Percentiles rank a stretch among this genome's conserved stretches.
phyloP scores from a whole-genome alignment of 2,888 invertebrate species.

The Trichopria drosophilae region DNA sequence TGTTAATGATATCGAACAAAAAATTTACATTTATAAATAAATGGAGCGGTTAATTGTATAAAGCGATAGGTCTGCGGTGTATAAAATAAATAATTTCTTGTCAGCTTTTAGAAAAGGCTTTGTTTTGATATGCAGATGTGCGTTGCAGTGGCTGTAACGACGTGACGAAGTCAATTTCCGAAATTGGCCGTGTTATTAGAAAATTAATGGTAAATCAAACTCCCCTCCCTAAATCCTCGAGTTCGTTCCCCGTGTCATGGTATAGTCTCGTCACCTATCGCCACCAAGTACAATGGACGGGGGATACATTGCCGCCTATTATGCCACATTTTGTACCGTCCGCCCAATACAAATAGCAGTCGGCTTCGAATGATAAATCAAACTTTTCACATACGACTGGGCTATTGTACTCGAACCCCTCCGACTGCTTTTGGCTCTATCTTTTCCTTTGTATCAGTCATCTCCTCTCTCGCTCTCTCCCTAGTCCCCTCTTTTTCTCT shows the following conservation, averaged over 20 bases:
- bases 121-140: too few relatives aligned
- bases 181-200: conserved; percentile 33
- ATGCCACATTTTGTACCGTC: conserved; percentile 56
- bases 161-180: conserved; percentile 34
- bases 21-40: too few relatives aligned
- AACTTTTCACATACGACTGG: conserved; percentile 53
- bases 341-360: conserved; percentile 53
- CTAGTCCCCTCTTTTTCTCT: conserved; percentile 25
- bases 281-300: conserved; percentile 53
- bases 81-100: too few relatives aligned
- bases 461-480: conserved; percentile 2
- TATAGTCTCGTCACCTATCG: conserved; percentile 55
- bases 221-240: conserved; percentile 31
- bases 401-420: conserved; percentile 52
- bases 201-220: conserved; percentile 49
- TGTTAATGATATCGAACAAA: too few relatives aligned
- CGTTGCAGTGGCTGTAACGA: too few relatives aligned
- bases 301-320: conserved; percentile 54
- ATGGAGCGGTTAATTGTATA: too few relatives aligned
- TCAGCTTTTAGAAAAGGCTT: too few relatives aligned
- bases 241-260: conserved; percentile 31
- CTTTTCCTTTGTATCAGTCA: neutral
- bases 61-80: too few relatives aligned
- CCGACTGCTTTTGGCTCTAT: conserved; percentile 36
- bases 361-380: conserved; percentile 55